Conservation (phyloP, 2,888 invertebrate genomes). For the Folsomia manolachei region DNA sequence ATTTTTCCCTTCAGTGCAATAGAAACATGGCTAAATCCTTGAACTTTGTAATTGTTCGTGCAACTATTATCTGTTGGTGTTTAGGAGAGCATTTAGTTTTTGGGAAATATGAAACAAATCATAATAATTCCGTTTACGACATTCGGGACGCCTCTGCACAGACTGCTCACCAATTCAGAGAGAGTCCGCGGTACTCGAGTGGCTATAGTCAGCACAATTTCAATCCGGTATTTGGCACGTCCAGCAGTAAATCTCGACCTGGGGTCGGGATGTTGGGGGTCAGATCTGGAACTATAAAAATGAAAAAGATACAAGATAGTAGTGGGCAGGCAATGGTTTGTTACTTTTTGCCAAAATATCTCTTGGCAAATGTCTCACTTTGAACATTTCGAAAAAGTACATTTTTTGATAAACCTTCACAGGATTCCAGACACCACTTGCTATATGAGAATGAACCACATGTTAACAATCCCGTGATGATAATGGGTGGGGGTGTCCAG, state of each 20-base stretch:
- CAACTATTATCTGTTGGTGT: no score
- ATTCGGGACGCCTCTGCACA: neutral
- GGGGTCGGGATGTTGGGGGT: no score
- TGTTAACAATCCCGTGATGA: no score
- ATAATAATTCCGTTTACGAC: no score
- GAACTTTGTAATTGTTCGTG: no score
- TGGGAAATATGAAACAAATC: neutral
- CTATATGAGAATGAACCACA: neutral
- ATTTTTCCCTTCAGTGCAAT: no score
- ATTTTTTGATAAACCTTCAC: no score
- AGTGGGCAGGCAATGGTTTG: neutral
- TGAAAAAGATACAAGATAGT: no score
- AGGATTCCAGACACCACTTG: neutral
- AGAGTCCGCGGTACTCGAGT: neutral
- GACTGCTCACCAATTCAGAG: neutral
- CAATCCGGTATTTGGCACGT: neutral
- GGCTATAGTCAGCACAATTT: no score
- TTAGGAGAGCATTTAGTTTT: neutral
- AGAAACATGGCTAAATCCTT: no score
- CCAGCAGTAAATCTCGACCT: neutral
- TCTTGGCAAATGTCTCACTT: no score
- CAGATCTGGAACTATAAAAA: neutral
- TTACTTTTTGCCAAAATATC: neutral
- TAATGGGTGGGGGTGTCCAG: no score
- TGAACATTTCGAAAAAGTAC: neutral